Conservation (phyloP, 2,113 vertebrate genomes). For the Danionella cerebrum region DNA sequence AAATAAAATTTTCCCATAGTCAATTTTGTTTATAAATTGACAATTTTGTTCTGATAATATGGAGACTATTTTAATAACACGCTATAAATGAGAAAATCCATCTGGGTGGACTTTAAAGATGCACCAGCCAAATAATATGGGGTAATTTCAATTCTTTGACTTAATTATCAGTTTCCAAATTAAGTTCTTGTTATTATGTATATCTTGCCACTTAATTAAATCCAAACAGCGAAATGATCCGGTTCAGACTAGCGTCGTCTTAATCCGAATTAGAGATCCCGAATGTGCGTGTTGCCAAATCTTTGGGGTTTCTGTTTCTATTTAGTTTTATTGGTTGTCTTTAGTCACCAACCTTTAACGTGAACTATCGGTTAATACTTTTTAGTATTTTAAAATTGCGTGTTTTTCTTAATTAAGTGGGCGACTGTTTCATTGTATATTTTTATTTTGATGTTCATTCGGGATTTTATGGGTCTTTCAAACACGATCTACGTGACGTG, state of each 20-base stretch:
- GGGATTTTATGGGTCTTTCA: neutral
- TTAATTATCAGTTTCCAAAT: neutral
- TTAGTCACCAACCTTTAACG: neutral
- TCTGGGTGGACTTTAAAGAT: too few species aligned
- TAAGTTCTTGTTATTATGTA: neutral
- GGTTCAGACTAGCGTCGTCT: neutral
- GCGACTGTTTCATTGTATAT: too few species aligned
- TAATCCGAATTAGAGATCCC: neutral
- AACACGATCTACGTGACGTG: slow-evolving; percentile 31
- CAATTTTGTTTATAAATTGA: too few species aligned
- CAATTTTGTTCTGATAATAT: too few species aligned
- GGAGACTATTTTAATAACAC: too few species aligned
- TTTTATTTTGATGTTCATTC: neutral
- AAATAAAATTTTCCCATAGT: neutral
- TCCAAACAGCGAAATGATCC: neutral
- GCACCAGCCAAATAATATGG: too few species aligned
- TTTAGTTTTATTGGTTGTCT: neutral
- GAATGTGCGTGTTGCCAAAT: neutral
- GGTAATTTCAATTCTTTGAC: neutral
- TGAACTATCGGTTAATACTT: too few species aligned
- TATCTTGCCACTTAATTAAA: neutral
- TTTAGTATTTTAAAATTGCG: too few species aligned
- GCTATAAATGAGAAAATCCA: too few species aligned
- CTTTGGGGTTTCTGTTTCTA: neutral
- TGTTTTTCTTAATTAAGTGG: too few species aligned